Conservation (phyloP, 2,888 invertebrate genomes). For the Leucophenga maculata region DNA sequence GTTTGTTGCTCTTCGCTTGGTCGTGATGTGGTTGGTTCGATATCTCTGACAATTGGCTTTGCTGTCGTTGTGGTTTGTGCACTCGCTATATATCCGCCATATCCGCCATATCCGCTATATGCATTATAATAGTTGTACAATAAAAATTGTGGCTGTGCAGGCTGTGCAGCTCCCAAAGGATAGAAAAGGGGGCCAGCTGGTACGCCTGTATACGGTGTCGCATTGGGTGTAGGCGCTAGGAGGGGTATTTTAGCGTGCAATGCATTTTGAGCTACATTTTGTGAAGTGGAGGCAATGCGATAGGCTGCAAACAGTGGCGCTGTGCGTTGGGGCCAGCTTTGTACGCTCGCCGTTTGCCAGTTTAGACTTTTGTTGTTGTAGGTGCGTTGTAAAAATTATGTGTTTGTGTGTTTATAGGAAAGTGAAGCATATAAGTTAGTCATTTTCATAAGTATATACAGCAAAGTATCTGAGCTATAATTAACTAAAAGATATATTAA, state of each 20-base stretch:
- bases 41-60: constrained; percentile 44
- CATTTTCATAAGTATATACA: constrained; percentile 47
- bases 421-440: constrained; percentile 52
- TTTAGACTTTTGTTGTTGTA: constrained; percentile 43
- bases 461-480: constrained; percentile 12
- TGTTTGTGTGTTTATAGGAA: constrained; percentile 31
- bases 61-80: constrained; percentile 30
- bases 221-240: too few relatives aligned
- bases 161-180: too few relatives aligned
- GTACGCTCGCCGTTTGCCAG: constrained; percentile 65
- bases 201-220: too few relatives aligned
- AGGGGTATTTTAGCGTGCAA: neutral
- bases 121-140: constrained; percentile 42
- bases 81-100: constrained; percentile 28
- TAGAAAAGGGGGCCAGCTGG: neutral
- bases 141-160: constrained; percentile 31
- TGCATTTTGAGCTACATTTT: constrained; percentile 29
- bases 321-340: constrained; percentile 60
- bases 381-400: constrained; percentile 31
- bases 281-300: constrained; percentile 28
- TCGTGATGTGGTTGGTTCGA: constrained; percentile 54
- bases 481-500: neutral
- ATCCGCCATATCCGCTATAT: too few relatives aligned
- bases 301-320: constrained; percentile 31
- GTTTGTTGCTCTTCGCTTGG: constrained; percentile 50